A percentile compares a stretch with the other conserved stretches of the same genome.
Evolutionary conservation across 2,888 invertebrate species (phyloP).

Genomic region (Nomada lathburiana): DNA sequence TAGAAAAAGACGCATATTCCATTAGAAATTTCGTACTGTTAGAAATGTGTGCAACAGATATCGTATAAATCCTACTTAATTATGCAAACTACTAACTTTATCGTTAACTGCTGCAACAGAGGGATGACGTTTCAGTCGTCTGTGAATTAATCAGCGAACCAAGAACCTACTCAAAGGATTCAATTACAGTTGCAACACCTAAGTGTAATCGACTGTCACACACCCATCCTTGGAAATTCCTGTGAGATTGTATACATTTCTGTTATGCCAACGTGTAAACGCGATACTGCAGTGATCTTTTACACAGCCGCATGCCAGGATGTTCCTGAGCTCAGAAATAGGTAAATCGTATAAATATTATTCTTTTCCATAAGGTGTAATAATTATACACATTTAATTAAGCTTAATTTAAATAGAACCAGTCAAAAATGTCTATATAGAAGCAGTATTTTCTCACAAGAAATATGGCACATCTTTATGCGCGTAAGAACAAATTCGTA

Average conservation of each 20-base stretch:
- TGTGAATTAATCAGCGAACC: conserved; percentile 54
- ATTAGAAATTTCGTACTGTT: not conserved
- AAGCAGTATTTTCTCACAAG: no score
- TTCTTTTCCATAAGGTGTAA: no score
- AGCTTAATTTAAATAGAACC: no score
- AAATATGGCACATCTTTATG: no score
- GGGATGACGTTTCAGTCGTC: conserved; percentile 37
- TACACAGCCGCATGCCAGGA: not conserved
- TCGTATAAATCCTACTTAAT: conserved; percentile 31
- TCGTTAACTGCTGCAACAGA: conserved; percentile 43
- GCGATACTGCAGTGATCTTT: not conserved
- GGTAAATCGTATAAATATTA: no score
- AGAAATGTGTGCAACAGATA: not conserved
- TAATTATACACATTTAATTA: no score
- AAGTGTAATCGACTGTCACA: conserved; percentile 30
- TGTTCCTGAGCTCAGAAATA: not conserved
- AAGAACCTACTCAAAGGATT: conserved; percentile 59
- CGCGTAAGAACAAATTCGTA: no score
- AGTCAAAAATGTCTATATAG: no score
- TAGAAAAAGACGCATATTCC: not conserved
- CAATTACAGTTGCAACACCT: conserved; percentile 57
- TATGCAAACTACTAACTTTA: conserved; percentile 25
- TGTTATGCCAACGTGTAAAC: conserved; percentile 4
- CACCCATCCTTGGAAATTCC: conserved; percentile 10
- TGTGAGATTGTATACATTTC: conserved; percentile 10